A percentile compares a stretch with the other conserved stretches of the same genome.
Evolutionary conservation across 2,888 invertebrate genomes (phyloP).

Genomic region (Meandrusa payeni): DNA sequence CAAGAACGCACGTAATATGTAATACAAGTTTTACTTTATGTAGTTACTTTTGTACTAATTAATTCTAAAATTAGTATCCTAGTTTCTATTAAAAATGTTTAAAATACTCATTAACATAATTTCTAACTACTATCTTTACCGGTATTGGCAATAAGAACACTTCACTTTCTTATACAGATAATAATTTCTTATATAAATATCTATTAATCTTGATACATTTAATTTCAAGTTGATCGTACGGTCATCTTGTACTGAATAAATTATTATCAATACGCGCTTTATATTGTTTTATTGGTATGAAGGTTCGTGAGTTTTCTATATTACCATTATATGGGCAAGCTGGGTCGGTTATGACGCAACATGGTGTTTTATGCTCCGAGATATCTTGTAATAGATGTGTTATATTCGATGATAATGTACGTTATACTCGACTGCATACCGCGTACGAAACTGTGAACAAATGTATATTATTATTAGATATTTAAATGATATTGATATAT

Average conservation of each 20-base stretch:
- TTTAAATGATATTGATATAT: slow-evolving; percentile 25
- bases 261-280: slow-evolving; percentile 69
- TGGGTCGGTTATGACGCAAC: slow-evolving; percentile 51
- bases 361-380: slow-evolving; percentile 39
- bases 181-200: too few relatives aligned
- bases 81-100: too few relatives aligned
- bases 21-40: too few relatives aligned
- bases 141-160: too few relatives aligned
- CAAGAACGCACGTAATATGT: too few relatives aligned
- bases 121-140: too few relatives aligned
- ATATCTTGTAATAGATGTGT: slow-evolving; percentile 37
- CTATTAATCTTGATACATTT: slow-evolving; percentile 17
- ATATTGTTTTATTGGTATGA: slow-evolving; percentile 75
- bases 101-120: too few relatives aligned
- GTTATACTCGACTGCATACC: slow-evolving; percentile 31
- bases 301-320: slow-evolving; percentile 60
- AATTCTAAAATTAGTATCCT: too few relatives aligned
- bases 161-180: too few relatives aligned
- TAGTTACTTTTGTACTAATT: too few relatives aligned
- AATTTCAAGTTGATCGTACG: slow-evolving; percentile 26
- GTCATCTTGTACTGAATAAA: slow-evolving; percentile 59
- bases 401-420: slow-evolving; percentile 43
- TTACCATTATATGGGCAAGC: slow-evolving; percentile 50
- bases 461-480: slow-evolving; percentile 25
- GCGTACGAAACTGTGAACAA: slow-evolving; percentile 26